A percentile compares a stretch with the other conserved stretches of the same genome.
Conservation (phyloP, 2,797 vertebrate species). For the Lagorchestes hirsutus region DNA sequence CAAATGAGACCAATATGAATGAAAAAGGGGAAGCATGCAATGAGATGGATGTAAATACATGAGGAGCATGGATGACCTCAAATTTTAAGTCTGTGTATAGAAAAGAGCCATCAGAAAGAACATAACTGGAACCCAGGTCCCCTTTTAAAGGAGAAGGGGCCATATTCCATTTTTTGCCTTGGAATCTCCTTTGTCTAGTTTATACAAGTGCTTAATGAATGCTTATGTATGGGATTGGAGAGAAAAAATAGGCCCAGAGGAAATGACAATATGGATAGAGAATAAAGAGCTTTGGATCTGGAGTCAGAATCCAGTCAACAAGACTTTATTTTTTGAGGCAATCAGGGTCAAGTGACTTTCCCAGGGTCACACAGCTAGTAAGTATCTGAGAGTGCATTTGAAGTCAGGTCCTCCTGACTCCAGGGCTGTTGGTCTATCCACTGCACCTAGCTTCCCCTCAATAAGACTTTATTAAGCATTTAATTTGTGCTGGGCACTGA, state of each 20-base stretch:
- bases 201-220: background rate
- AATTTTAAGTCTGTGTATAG: background rate
- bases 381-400: background rate
- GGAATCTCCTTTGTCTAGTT: background rate
- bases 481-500: background rate
- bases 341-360: background rate
- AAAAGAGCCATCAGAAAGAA: background rate
- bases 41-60: background rate
- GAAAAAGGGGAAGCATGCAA: background rate
- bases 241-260: background rate
- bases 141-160: background rate
- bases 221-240: background rate
- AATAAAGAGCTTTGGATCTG: background rate
- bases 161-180: background rate
- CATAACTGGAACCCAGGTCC: background rate
- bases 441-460: rapidly evolving
- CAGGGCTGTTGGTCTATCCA: background rate
- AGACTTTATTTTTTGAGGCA: background rate
- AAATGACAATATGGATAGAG: background rate
- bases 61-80: background rate
- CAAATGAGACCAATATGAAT: background rate
- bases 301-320: background rate
- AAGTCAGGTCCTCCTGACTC: background rate
- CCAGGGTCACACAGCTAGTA: background rate
- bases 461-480: background rate